Evolutionary conservation across 2,888 invertebrate genomes (phyloP).

Genomic region (Caenorhabditis imperialis): DNA sequence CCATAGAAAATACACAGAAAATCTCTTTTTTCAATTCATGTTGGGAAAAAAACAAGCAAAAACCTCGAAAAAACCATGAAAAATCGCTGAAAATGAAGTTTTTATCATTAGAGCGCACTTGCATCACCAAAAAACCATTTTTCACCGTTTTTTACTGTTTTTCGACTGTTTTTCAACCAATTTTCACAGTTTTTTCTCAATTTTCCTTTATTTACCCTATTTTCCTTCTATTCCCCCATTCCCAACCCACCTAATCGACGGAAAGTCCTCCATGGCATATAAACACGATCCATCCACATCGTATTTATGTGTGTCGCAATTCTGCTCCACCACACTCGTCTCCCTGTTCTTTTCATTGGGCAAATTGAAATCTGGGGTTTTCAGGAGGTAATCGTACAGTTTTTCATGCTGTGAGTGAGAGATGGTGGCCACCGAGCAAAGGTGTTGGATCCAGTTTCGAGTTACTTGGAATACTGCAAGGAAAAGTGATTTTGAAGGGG

Average conservation of each 20-base stretch:
- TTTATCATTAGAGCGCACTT: too few species aligned
- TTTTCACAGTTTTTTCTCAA: too few species aligned
- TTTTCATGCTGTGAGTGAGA: conserved; percentile 37
- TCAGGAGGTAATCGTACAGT: conserved; percentile 35
- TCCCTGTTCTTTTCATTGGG: conserved; percentile 33
- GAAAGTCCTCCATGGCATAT: conserved; percentile 49
- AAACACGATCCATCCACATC: conserved; percentile 52
- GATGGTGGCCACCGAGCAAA: conserved; percentile 50
- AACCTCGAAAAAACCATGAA: too few species aligned
- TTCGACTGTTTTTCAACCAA: too few species aligned
- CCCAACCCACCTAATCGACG: conserved; percentile 48
- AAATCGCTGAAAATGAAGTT: too few species aligned
- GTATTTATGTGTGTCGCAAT: conserved; percentile 35
- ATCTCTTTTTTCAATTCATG: too few species aligned
- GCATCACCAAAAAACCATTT: too few species aligned
- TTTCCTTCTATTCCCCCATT: too few species aligned
- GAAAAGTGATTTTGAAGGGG: neutral
- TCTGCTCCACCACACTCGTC: conserved; percentile 21
- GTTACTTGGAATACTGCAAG: conserved; percentile 50
- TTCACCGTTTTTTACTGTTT: too few species aligned
- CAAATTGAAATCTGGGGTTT: conserved; percentile 39
- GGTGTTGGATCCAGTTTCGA: conserved; percentile 49
- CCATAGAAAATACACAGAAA: too few species aligned
- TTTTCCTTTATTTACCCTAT: too few species aligned
- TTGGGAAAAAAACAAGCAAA: too few species aligned